Percentiles rank a stretch among this genome's conserved stretches.
These are phyloP conservation scores for Arvicanthis niloticus DNA, from an alignment of 2,113 vertebrate genomes.

Conservation along the genomic window DNA sequence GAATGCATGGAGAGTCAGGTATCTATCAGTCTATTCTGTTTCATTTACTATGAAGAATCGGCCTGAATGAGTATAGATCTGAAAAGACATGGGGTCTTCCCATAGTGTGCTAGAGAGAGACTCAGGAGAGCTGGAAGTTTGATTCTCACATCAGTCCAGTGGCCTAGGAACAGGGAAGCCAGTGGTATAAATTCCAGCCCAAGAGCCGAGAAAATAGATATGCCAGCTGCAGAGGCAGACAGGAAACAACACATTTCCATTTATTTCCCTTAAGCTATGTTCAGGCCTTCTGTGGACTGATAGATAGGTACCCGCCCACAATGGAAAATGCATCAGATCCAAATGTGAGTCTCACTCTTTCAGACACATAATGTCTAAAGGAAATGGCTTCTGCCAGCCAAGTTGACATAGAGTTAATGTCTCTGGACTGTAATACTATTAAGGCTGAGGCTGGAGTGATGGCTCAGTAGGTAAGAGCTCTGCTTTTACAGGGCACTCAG, in stretches of 20 bases:
- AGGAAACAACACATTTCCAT: background rate
- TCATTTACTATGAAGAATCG: background rate
- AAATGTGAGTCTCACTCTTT: background rate
- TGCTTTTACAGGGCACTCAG: background rate
- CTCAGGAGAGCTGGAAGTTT: background rate
- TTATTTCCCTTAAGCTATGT: background rate
- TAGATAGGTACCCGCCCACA: background rate
- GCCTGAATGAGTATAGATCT: background rate
- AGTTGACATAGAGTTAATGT: background rate
- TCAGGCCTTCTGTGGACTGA: background rate
- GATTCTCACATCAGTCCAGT: background rate
- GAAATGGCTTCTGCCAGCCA: background rate
- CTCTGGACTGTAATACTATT: background rate
- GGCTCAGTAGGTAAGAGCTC: background rate
- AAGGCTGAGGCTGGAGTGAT: background rate
- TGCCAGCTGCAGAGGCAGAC: background rate
- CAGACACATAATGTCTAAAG: background rate
- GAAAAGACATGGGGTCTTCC: background rate
- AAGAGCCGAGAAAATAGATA: background rate
- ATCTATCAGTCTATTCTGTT: background rate
- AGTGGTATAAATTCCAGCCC: background rate
- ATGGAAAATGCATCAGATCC: background rate
- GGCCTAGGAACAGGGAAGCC: background rate
- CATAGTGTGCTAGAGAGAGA: background rate
- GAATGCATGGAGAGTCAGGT: background rate